phyloP scores from a whole-genome alignment of 1,140 invertebrate species.

The Sinella curviseta region DNA sequence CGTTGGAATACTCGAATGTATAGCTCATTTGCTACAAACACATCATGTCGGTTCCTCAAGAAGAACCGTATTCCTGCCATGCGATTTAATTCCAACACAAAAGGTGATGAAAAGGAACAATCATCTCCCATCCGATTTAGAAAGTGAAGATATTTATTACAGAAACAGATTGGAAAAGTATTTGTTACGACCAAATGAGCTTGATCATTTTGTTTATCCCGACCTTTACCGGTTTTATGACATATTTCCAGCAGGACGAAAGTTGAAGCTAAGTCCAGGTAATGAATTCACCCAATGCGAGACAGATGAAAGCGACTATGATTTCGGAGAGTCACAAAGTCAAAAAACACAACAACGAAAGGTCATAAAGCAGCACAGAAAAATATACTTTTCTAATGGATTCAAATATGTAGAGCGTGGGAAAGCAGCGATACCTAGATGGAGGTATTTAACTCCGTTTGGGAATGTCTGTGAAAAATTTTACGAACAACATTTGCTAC shows the following conservation, averaged over 20 bases:
- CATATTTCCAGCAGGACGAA: neutral
- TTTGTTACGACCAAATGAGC: too few species aligned
- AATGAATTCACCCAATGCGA: too few species aligned
- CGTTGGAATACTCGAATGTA: slow-evolving; percentile 16
- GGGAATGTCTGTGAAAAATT: neutral
- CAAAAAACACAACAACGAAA: too few species aligned
- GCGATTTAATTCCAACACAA: neutral
- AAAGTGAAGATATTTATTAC: too few species aligned
- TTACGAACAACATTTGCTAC: slow-evolving; percentile 13
- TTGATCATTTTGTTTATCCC: neutral
- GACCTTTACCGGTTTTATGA: neutral
- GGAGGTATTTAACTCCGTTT: slow-evolving; percentile 10
- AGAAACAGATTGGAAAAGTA: too few species aligned
- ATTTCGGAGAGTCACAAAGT: too few species aligned
- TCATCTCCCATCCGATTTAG: too few species aligned
- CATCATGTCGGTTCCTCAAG: too few species aligned
- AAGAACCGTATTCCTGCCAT: neutral
- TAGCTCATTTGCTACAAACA: neutral
- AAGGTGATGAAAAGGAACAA: neutral
- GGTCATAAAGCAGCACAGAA: too few species aligned
- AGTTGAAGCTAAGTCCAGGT: too few species aligned
- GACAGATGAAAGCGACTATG: too few species aligned
- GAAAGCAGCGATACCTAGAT: neutral
- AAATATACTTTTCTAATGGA: neutral
- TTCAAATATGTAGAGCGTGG: neutral